Conservation (phyloP, 2,113 vertebrate genomes). For the Triplophysa rosa region DNA sequence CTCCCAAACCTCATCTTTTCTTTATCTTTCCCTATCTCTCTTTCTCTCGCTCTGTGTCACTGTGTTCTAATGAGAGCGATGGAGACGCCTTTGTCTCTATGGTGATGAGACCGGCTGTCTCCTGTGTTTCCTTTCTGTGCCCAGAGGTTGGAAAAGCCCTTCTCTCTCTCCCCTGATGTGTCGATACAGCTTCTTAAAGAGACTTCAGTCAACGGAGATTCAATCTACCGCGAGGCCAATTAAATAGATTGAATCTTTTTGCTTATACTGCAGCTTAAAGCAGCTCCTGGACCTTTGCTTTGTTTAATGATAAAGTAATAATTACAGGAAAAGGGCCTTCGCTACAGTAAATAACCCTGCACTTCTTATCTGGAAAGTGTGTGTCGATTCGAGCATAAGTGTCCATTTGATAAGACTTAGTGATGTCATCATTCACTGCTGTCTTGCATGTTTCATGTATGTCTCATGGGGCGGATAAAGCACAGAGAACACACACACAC, state of each 20-base stretch:
- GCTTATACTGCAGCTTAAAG: not conserved
- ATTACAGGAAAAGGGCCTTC: not conserved
- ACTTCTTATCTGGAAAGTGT: not conserved
- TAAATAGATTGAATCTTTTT: not conserved
- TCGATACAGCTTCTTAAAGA: constrained; percentile 26
- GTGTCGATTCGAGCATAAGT: not conserved
- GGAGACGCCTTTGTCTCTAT: constrained; percentile 72
- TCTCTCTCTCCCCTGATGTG: constrained; percentile 30
- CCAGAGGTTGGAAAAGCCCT: constrained; percentile 52
- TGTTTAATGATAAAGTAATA: not conserved
- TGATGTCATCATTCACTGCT: not conserved
- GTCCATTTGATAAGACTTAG: not conserved
- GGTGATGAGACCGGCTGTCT: constrained; percentile 68
- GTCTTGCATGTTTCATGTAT: constrained; percentile 1
- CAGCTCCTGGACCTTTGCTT: not conserved
- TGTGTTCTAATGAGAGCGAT: constrained; percentile 43
- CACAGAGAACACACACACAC: not conserved
- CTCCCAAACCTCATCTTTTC: constrained; percentile 2
- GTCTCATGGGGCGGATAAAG: not conserved
- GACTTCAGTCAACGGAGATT: not conserved
- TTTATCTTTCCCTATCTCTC: not conserved
- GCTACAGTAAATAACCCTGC: not conserved
- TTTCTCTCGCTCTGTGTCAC: constrained; percentile 29
- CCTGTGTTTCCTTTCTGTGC: constrained; percentile 64
- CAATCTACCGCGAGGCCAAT: not conserved